Conservation (phyloP, 2,113 vertebrate genomes). For the Sigmodon hispidus region DNA sequence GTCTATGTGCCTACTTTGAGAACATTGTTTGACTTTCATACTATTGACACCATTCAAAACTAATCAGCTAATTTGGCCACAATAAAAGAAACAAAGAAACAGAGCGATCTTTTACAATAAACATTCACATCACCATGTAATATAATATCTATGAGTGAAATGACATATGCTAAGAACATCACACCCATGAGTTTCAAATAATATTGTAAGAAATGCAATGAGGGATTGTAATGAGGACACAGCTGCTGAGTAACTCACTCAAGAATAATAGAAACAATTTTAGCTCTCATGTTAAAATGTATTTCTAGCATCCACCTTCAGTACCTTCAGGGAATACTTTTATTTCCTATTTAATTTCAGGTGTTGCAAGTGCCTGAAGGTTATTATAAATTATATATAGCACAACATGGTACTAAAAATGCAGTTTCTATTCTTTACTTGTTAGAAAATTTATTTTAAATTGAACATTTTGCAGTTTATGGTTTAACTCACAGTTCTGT, state of each 20-base stretch:
- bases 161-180: neutral
- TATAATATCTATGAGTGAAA: neutral
- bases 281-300: conserved; percentile 54
- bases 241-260: conserved; percentile 59
- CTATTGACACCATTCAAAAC: neutral
- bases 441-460: conserved; percentile 31
- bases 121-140: neutral
- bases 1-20: neutral
- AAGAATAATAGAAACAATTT: conserved; percentile 17
- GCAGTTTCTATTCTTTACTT: conserved; percentile 26
- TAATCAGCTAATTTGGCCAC: neutral
- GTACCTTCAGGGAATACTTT: conserved; percentile 68
- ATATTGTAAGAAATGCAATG: neutral
- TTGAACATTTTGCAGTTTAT: neutral
- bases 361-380: conserved; percentile 37
- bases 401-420: neutral
- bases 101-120: neutral
- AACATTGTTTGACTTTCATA: neutral
- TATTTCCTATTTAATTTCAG: conserved; percentile 80
- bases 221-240: neutral
- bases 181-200: conserved; percentile 12
- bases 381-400: conserved; percentile 74
- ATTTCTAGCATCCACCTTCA: conserved; percentile 53
- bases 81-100: neutral
- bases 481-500: conserved; percentile 22